Evolutionary conservation across 1,140 invertebrate species (phyloP), one percentile per base, ranked within the genome.

Genomic region (Anoplophora glabripennis): DNA sequence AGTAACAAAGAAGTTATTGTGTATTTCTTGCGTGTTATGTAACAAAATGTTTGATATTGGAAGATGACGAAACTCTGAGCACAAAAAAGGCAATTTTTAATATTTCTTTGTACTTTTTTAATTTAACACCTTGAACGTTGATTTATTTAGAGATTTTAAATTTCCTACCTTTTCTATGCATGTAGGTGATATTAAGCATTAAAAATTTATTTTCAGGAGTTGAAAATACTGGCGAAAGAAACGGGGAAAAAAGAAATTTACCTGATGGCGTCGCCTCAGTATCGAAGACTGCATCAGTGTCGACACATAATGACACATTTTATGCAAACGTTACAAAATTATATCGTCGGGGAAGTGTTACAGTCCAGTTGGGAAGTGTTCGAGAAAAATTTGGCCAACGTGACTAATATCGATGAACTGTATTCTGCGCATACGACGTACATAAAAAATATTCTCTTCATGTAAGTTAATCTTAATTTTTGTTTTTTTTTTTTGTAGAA

Each of bases 281-380:
- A 84, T 70, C 78, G 81, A 38, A 77, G 79, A 12, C 59, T 89
- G 14, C 87, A 90, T 65, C 72, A 85, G 21, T 85, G 83, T 58
- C 78, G 88, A 2, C 85, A 89, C 66, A 80, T 86, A 15, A 86
- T 90, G 83, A 84, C 84, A 40, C 86, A 89, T 46, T 83, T 89
- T 64, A 81, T 89, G 53, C 81, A 85, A 51, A 84, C 86, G 0
- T 68, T 90, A 8, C 85, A 89, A 64, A 88, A 84, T 72, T 88
- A 90, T 70, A 77, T 89, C 38, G 84, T 84, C 0, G 84, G 85
- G 4, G 87, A 83, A 46, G 87, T 88, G 5, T 76, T 90, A 4
- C 81, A 86, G 38, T 78, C 80, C 0, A 87, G 86, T 14, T 90
- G 88, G 87, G 78, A 79, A 2, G 79, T 83, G 41, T 88, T 90